Conservation (phyloP, 2,797 vertebrate genomes). For the Betta splendens region DNA sequence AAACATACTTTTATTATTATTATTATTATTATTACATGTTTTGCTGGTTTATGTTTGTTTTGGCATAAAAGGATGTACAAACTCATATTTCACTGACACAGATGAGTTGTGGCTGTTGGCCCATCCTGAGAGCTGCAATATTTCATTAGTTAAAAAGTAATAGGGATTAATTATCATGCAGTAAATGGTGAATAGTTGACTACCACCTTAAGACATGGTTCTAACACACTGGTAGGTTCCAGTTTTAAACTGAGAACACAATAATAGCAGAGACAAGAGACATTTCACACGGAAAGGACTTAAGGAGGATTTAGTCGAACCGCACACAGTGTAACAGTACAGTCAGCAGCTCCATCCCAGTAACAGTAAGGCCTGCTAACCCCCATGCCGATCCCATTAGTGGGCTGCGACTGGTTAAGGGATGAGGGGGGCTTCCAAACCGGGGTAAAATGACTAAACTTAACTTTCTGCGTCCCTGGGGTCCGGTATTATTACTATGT, state of each 20-base stretch:
- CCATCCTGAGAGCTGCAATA: background rate
- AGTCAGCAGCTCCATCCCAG: constrained; percentile 31
- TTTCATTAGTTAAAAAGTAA: background rate
- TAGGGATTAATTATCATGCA: background rate
- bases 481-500: constrained; percentile 53
- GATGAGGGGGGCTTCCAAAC: constrained; percentile 46
- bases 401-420: constrained; percentile 11
- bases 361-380: constrained; percentile 9
- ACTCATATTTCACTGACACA: background rate
- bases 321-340: background rate
- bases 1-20: too few relatives aligned
- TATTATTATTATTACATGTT: too few relatives aligned
- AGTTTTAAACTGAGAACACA: too few relatives aligned
- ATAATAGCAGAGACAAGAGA: too few relatives aligned
- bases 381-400: constrained; percentile 37
- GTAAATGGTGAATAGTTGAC: background rate
- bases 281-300: too few relatives aligned
- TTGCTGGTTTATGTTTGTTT: too few relatives aligned
- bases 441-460: constrained; percentile 49
- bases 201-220: too few relatives aligned
- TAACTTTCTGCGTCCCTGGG: constrained; percentile 39
- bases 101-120: background rate
- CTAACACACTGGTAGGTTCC: too few relatives aligned
- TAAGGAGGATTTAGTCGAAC: background rate
- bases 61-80: too few relatives aligned